Percentiles rank a stretch among this genome's conserved stretches.
Conservation (phyloP, 2,113 vertebrate genomes). For the Macrotis lagotis region DNA sequence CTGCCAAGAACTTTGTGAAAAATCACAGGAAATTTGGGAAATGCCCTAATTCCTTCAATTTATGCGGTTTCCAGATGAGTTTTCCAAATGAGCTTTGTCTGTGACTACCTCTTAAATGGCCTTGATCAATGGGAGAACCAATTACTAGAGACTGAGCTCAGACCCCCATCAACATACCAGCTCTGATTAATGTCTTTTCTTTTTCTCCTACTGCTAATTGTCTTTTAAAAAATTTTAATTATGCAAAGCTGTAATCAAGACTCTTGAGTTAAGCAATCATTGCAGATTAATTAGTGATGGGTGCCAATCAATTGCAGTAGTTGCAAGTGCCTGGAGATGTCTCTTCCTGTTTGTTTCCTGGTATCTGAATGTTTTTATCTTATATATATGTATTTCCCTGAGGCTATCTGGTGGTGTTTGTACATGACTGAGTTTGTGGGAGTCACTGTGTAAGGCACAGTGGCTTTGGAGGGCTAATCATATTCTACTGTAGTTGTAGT, state of each 20-base stretch:
- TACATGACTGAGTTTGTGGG: background rate
- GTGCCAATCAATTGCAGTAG: conserved; percentile 71
- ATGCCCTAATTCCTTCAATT: background rate
- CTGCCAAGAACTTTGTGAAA: background rate
- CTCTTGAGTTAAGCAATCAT: conserved; percentile 76
- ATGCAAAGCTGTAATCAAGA: conserved; percentile 80
- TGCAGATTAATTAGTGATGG: conserved; percentile 78
- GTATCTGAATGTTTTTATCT: background rate
- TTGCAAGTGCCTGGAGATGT: conserved; percentile 26
- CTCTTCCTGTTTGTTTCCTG: conserved; percentile 53
- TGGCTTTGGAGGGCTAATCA: fast-evolving
- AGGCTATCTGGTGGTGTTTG: background rate
- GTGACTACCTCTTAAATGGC: conserved; percentile 24
- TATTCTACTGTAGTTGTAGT: background rate
- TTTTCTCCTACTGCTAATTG: background rate
- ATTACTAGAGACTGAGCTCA: background rate
- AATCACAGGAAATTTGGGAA: background rate
- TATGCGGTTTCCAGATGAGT: background rate
- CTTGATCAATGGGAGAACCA: conserved; percentile 2
- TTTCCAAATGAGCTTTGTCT: background rate
- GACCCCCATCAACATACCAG: background rate
- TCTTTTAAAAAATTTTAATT: conserved; percentile 59
- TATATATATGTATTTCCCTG: background rate
- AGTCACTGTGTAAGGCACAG: background rate
- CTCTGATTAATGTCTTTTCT: conserved; percentile 28